Conservation (phyloP, 2,797 vertebrate genomes). For the Phrynocephalus vlangalii region DNA sequence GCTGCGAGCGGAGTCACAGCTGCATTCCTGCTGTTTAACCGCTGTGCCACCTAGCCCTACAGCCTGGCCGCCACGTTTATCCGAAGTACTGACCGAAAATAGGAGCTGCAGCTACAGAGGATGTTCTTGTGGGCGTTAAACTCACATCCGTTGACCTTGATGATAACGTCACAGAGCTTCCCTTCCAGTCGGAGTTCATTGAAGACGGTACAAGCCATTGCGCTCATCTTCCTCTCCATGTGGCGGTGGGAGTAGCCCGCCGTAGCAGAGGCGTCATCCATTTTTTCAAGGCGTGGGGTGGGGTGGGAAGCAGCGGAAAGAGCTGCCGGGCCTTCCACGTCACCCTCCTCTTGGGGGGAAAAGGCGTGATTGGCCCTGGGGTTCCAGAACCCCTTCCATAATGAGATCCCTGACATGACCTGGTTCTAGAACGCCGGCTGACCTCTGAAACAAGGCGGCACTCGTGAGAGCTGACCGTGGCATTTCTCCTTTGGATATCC, state of each 20-base stretch:
- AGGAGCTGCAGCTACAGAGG: slow-evolving; percentile 82
- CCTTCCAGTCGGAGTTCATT: slow-evolving; percentile 80
- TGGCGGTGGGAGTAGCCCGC: slow-evolving; percentile 60
- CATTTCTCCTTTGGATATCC: neutral
- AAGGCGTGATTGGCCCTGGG: slow-evolving; percentile 45
- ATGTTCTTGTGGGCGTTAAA: slow-evolving; percentile 83
- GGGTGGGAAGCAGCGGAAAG: slow-evolving; percentile 38
- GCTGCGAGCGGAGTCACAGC: too few species aligned
- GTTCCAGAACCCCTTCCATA: slow-evolving; percentile 65
- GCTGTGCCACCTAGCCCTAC: too few species aligned
- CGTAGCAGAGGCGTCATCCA: slow-evolving; percentile 58
- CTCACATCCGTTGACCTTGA: slow-evolving; percentile 77
- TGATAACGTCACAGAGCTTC: slow-evolving; percentile 79
- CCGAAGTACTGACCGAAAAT: slow-evolving; percentile 76
- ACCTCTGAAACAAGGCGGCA: slow-evolving; percentile 11
- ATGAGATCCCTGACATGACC: slow-evolving; percentile 63
- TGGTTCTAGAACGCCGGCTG: slow-evolving; percentile 6
- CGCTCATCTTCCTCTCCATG: slow-evolving; percentile 80
- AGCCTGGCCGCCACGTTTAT: too few species aligned
- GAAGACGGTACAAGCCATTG: slow-evolving; percentile 75
- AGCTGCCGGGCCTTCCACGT: slow-evolving; percentile 59
- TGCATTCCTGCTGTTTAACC: too few species aligned
- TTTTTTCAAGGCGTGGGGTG: slow-evolving; percentile 50
- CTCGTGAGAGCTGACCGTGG: neutral
- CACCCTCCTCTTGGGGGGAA: slow-evolving; percentile 58